A percentile compares a stretch with the other conserved stretches of the same genome.
phyloP scores from a whole-genome alignment of 2,113 vertebrate species.

The Oreotrochilus melanogaster region DNA sequence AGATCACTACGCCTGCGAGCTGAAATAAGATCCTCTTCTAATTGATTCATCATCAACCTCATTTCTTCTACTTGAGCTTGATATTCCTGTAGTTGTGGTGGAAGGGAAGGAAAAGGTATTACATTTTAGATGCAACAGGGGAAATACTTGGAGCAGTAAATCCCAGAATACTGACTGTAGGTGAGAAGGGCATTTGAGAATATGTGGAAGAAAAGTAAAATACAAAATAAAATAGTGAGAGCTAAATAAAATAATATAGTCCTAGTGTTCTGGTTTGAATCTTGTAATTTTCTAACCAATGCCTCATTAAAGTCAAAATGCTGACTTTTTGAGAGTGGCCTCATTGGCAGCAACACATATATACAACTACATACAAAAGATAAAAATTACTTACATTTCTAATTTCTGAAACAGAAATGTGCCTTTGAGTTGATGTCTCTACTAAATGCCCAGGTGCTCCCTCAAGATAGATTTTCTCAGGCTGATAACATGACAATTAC shows the following conservation, averaged over 20 bases:
- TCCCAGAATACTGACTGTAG: neutral
- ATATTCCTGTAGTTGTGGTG: conserved; percentile 85
- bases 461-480: conserved; percentile 72
- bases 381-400: conserved; percentile 52
- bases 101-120: conserved; percentile 24
- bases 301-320: neutral
- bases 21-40: conserved; percentile 96
- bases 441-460: conserved; percentile 67
- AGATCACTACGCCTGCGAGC: conserved; percentile 96
- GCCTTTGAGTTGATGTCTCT: conserved; percentile 62
- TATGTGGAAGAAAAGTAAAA: neutral
- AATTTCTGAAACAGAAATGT: conserved; percentile 65
- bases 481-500: conserved; percentile 50
- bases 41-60: conserved; percentile 93
- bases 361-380: neutral
- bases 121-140: neutral
- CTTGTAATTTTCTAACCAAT: neutral
- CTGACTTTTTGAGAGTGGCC: neutral
- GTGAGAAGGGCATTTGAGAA: neutral
- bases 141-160: neutral
- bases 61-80: conserved; percentile 98
- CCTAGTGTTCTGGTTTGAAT: neutral
- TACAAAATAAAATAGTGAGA: neutral
- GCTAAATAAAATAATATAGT: neutral
- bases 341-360: neutral